Evolutionary conservation across 2,888 invertebrate genomes (phyloP), one percentile per base, ranked within the genome.

Genomic region (Dolichopus griseipennis): DNA sequence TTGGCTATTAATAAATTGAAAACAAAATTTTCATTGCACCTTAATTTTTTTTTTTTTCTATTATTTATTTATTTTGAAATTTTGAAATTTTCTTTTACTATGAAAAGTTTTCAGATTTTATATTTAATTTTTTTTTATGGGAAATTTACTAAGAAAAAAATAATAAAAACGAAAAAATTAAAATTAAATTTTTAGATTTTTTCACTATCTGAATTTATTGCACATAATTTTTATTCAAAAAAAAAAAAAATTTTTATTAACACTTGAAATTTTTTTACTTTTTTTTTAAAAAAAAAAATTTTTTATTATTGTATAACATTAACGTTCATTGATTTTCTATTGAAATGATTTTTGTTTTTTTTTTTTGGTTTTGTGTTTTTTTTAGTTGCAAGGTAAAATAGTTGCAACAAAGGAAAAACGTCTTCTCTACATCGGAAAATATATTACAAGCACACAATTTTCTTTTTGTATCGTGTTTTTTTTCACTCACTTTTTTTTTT

Each of bases 361-460:
- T 34, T 34, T 7, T 34, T n/a, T n/a, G n/a, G n/a, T n/a, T n/a
- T n/a, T n/a, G n/a, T n/a, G n/a, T n/a, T n/a, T n/a, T 52, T 52
- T 52, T 52, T 15, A 52, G 52, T 27, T 63, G 63, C 63, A 63
- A 63, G 63, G 63, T 27, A 27, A n/a, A n/a, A 63, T 27, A 63
- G 27, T 27, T 63, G 63, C 63, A 63, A 27, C 63, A 63, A 52
- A 52, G 52, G n/a, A 52, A 52, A 52, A 52, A 52, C 52, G 52
- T 52, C 52, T 52, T 52, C 52, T 52, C 52, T 52, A 52, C 52
- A 52, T 52, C 52, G 52, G 52, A n/a, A 52, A 41, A 41, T 41
- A 41, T 41, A 2, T 12, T 41, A 41, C 9, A 41, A 52, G 52
- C 52, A 52, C 52, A 52, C 15, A n/a, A 52, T 18, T 18, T 52